A percentile compares a stretch with the other conserved stretches of the same genome.
Evolutionary conservation across 2,888 invertebrate genomes (phyloP).

Genomic region (Ochropacha duplaris): DNA sequence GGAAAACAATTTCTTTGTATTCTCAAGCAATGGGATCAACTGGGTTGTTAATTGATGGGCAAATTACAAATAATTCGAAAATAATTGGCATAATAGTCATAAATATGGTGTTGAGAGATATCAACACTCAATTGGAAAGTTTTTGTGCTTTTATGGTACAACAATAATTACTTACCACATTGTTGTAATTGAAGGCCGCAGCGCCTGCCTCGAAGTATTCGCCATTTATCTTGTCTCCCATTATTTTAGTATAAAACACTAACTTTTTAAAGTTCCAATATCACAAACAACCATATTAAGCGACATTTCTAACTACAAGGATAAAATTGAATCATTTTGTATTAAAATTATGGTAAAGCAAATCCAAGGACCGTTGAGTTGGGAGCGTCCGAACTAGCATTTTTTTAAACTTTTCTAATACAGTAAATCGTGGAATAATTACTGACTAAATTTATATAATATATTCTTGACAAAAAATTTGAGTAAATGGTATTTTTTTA

Average conservation of each 20-base stretch:
- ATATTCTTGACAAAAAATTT: background rate
- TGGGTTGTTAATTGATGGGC: no score
- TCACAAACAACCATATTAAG: conserved; percentile 41
- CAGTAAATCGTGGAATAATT: conserved; percentile 1
- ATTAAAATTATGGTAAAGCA: conserved; percentile 27
- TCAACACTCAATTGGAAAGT: background rate
- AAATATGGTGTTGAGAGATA: no score
- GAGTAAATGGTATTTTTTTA: background rate
- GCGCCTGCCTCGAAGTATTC: conserved; percentile 71
- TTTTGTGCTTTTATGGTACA: conserved; percentile 17
- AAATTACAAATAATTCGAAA: no score
- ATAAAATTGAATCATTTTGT: conserved; percentile 16
- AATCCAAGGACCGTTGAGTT: conserved; percentile 45
- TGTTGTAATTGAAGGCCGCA: conserved; percentile 76
- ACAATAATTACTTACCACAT: conserved; percentile 70
- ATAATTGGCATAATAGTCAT: no score
- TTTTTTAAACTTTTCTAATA: conserved; percentile 22
- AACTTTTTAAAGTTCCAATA: conserved; percentile 40
- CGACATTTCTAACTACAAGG: conserved; percentile 19
- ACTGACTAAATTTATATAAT: background rate
- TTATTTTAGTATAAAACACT: conserved; percentile 31
- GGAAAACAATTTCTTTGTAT: no score
- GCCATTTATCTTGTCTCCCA: conserved; percentile 74
- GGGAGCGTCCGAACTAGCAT: conserved; percentile 71
- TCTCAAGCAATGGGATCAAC: no score